phyloP scores from a whole-genome alignment of 2,797 vertebrate species.

The Tauraco hartlaubi region DNA sequence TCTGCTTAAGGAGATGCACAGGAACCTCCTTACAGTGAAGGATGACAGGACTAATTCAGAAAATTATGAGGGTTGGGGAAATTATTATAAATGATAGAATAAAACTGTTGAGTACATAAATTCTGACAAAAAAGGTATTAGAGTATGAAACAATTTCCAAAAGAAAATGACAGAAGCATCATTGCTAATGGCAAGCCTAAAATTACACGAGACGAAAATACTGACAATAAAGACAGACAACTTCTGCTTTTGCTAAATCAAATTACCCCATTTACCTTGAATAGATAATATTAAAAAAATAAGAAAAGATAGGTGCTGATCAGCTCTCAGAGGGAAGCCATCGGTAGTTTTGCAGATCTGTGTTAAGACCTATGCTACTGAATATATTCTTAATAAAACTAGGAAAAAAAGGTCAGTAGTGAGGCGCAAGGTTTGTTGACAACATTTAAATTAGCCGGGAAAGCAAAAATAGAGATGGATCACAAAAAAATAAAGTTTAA shows the following conservation, averaged over 20 bases:
- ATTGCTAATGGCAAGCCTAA: neutral
- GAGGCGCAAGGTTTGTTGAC: neutral
- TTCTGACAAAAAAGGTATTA: neutral
- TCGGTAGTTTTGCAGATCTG: neutral
- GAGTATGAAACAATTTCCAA: neutral
- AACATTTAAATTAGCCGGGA: neutral
- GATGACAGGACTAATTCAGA: neutral
- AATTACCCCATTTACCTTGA: neutral
- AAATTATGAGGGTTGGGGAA: neutral
- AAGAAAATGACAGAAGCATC: neutral
- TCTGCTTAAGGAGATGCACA: neutral
- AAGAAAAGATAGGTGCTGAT: neutral
- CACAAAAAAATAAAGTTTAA: neutral
- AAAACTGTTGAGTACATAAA: neutral
- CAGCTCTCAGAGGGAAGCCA: neutral
- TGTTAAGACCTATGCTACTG: neutral
- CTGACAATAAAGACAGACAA: neutral
- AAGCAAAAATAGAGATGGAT: neutral
- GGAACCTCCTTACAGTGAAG: neutral
- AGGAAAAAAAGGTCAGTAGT: neutral
- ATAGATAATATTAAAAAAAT: neutral
- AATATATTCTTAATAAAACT: neutral
- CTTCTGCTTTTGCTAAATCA: neutral
- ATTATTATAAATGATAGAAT: neutral
- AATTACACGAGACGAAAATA: neutral